phyloP scores from a whole-genome alignment of 1,140 invertebrate genomes.

The Rhyacophila brunnea region DNA sequence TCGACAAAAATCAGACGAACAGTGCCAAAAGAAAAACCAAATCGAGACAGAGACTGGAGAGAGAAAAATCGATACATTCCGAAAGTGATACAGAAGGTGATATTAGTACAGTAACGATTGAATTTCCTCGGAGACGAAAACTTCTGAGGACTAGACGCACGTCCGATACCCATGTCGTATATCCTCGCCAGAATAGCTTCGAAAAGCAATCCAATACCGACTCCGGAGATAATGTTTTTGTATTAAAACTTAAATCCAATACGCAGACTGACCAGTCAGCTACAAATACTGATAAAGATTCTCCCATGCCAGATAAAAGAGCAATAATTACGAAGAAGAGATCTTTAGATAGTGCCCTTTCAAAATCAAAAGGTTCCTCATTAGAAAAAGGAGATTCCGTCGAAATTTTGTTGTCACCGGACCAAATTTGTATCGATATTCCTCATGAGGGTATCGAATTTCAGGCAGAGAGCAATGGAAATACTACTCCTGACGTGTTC shows the following conservation, averaged over 20 bases:
- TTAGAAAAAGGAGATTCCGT: slow-evolving; percentile 22
- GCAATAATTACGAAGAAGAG: slow-evolving; percentile 17
- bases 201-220: slow-evolving; percentile 32
- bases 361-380: slow-evolving; percentile 4
- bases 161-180: slow-evolving; percentile 42
- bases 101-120: slow-evolving; percentile 51
- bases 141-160: slow-evolving; percentile 40
- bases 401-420: slow-evolving; percentile 30
- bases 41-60: slow-evolving; percentile 49
- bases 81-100: slow-evolving; percentile 51
- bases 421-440: slow-evolving; percentile 40
- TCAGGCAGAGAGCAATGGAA: slow-evolving; percentile 43
- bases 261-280: slow-evolving; percentile 10
- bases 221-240: slow-evolving; percentile 32
- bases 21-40: slow-evolving; percentile 43
- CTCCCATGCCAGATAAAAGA: neutral
- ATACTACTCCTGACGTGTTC: slow-evolving; percentile 59
- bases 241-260: slow-evolving; percentile 29
- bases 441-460: slow-evolving; percentile 46
- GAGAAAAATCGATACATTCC: slow-evolving; percentile 53
- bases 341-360: slow-evolving; percentile 21
- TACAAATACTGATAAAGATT: slow-evolving; percentile 17
- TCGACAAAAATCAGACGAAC: slow-evolving; percentile 15
- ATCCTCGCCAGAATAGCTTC: slow-evolving; percentile 28
- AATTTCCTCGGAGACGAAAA: slow-evolving; percentile 51